These are phyloP conservation scores for Philaenus spumarius DNA, from an alignment of 1,140 invertebrate genomes.

Conservation along the genomic window DNA sequence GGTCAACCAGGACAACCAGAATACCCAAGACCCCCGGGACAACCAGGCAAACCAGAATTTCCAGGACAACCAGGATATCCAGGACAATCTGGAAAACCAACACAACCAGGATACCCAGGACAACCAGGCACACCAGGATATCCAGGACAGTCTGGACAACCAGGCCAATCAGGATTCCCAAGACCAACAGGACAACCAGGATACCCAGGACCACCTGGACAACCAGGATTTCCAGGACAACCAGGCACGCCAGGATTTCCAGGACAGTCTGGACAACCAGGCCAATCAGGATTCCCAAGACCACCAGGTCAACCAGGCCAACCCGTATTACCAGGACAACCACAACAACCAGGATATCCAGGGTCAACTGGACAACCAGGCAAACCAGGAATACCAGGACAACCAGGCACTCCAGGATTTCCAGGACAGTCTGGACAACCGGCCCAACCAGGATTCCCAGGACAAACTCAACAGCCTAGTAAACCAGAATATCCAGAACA, in stretches of 20 bases:
- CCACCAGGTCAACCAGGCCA: slow-evolving; percentile 30
- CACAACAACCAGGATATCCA: slow-evolving; percentile 21
- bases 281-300: slow-evolving; percentile 23
- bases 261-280: slow-evolving; percentile 31
- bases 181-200: slow-evolving; percentile 15
- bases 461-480: no score
- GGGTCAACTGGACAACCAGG: slow-evolving; percentile 20
- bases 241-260: slow-evolving; percentile 31
- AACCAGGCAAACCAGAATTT: slow-evolving; percentile 31
- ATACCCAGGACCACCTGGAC: slow-evolving; percentile 28
- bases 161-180: slow-evolving; percentile 3
- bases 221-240: slow-evolving; percentile 24
- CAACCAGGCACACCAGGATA: slow-evolving; percentile 25
- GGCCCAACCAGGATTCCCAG: slow-evolving; percentile 24
- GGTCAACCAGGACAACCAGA: slow-evolving; percentile 30
- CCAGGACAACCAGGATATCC: slow-evolving; percentile 32
- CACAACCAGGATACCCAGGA: slow-evolving; percentile 18
- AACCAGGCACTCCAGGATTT: slow-evolving; percentile 25
- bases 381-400: slow-evolving; percentile 22
- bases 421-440: slow-evolving; percentile 29
- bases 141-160: slow-evolving; percentile 26
- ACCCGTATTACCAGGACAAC: slow-evolving; percentile 30
- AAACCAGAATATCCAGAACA: slow-evolving; percentile 26
- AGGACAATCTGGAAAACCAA: slow-evolving; percentile 21
- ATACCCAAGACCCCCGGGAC: slow-evolving; percentile 31